These are phyloP conservation scores for Thalpophila matura DNA, from an alignment of 2,888 invertebrate genomes.

Conservation along the genomic window DNA sequence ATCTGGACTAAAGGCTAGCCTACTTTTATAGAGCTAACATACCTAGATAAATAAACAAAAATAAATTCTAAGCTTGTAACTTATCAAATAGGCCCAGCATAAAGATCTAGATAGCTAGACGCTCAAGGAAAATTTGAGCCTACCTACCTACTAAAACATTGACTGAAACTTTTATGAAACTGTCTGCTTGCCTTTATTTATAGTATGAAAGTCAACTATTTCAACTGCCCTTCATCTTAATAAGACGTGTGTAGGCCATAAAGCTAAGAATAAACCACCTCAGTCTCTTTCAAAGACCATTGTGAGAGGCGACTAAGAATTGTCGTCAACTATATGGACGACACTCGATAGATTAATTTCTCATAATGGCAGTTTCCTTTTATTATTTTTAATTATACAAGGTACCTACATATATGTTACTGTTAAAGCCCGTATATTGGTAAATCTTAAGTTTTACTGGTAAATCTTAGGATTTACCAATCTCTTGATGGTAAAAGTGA, in stretches of 20 bases:
- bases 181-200: background rate
- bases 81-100: background rate
- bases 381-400: no score
- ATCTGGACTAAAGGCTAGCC: background rate
- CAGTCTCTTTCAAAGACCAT: conserved; percentile 24
- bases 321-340: conserved; percentile 1
- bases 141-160: conserved; percentile 5
- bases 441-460: no score
- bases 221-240: background rate
- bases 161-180: background rate
- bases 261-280: conserved; percentile 14
- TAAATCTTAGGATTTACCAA: no score
- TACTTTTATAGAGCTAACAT: background rate
- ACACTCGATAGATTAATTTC: background rate
- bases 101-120: conserved; percentile 20
- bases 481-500: no score
- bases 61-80: conserved; percentile 4
- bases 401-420: no score
- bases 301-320: conserved; percentile 8
- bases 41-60: conserved; percentile 8
- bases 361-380: no score
- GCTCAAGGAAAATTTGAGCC: background rate
- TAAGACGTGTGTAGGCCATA: background rate
- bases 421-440: no score
- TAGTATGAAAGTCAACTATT: background rate